Evolutionary conservation across 1,140 invertebrate species (phyloP).

Genomic region (Drosophila pectinifera): DNA sequence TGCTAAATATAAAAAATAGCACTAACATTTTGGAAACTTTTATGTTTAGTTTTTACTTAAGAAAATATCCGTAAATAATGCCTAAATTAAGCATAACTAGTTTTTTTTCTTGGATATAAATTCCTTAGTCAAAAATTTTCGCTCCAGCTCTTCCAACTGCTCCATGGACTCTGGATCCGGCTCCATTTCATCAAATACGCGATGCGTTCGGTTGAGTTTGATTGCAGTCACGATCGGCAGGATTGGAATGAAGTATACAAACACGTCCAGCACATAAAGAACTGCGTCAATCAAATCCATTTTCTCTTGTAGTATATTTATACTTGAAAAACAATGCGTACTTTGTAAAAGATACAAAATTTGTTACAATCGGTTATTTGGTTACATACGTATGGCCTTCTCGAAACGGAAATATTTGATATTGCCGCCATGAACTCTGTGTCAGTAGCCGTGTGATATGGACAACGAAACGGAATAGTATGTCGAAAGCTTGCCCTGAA

Average conservation of each 20-base stretch:
- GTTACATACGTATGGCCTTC: constrained; percentile 35
- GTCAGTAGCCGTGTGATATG: constrained; percentile 24
- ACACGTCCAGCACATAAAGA: neutral
- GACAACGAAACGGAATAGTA: constrained; percentile 21
- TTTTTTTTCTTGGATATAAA: too few species aligned
- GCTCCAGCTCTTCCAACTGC: too few species aligned
- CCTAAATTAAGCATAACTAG: too few species aligned
- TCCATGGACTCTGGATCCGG: too few species aligned
- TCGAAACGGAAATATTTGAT: constrained; percentile 47
- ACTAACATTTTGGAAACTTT: too few species aligned
- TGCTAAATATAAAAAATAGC: too few species aligned
- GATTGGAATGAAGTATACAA: too few species aligned
- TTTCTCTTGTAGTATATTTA: constrained; percentile 36
- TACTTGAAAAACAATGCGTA: constrained; percentile 39
- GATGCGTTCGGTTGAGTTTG: neutral
- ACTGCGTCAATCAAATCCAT: neutral
- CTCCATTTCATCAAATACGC: too few species aligned
- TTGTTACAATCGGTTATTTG: constrained; percentile 31
- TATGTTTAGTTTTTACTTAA: too few species aligned
- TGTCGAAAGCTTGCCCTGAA: constrained; percentile 37
- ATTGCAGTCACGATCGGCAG: neutral
- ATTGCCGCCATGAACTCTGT: constrained; percentile 37
- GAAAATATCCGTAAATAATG: too few species aligned
- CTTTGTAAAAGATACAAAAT: constrained; percentile 64
- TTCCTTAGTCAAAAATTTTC: too few species aligned